phyloP scores from a whole-genome alignment of 2,113 vertebrate species.

The Dendrocopos noguchii region DNA sequence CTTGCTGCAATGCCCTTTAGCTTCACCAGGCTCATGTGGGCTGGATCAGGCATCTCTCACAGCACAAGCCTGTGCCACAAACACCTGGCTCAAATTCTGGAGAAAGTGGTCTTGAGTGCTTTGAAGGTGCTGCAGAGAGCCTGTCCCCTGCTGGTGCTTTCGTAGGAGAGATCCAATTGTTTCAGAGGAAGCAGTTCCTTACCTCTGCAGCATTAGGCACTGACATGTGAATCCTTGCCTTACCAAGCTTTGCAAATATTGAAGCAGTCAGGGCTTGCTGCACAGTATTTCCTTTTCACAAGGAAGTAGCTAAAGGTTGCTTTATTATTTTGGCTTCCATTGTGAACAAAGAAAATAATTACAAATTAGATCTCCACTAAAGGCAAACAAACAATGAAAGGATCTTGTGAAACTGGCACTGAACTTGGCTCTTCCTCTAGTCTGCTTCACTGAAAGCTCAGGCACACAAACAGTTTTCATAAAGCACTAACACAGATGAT shows the following conservation, averaged over 20 bases:
- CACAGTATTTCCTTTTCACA: conserved; percentile 6
- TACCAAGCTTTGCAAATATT: background rate
- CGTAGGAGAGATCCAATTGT: background rate
- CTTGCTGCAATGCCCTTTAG: background rate
- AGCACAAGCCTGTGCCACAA: background rate
- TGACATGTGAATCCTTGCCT: background rate
- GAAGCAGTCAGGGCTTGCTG: background rate
- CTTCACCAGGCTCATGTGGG: background rate
- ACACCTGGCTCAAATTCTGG: background rate
- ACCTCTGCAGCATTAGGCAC: background rate
- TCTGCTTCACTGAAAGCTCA: background rate
- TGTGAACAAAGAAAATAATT: background rate
- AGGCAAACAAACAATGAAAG: background rate
- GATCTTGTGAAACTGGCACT: background rate
- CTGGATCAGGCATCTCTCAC: background rate
- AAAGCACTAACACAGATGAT: background rate
- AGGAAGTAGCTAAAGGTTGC: background rate
- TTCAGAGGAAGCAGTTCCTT: background rate
- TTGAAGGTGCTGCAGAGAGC: background rate
- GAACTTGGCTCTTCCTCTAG: background rate
- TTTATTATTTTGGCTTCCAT: background rate
- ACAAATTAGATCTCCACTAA: background rate
- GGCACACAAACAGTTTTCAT: background rate
- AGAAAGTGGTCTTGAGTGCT: background rate
- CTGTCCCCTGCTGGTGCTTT: background rate